phyloP scores from a whole-genome alignment of 1,140 invertebrate species.

The Pseudomyrmex pallidus region DNA sequence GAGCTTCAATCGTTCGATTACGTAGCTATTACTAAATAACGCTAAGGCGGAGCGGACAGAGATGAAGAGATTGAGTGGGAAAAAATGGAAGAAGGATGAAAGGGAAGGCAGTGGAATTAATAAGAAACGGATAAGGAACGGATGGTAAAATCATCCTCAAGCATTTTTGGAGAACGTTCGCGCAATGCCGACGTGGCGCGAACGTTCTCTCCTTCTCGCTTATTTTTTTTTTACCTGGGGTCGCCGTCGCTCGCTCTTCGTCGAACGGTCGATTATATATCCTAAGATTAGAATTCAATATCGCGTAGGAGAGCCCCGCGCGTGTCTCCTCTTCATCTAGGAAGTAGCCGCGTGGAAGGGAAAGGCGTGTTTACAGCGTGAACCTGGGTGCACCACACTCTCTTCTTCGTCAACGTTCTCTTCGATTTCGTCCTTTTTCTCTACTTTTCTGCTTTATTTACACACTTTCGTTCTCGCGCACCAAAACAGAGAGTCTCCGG shows the following conservation, averaged over 20 bases:
- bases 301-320: conserved; percentile 50
- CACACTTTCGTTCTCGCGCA: conserved; percentile 53
- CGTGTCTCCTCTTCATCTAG: conserved; percentile 45
- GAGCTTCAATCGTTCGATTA: conserved; percentile 39
- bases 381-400: conserved; percentile 28
- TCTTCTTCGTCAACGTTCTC: background rate
- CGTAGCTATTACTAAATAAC: conserved; percentile 38
- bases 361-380: conserved; percentile 60
- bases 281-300: conserved; percentile 56
- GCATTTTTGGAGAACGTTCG: conserved; percentile 11
- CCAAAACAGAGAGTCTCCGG: conserved; percentile 46
- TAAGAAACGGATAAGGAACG: conserved; percentile 10
- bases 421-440: background rate
- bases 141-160: conserved; percentile 13
- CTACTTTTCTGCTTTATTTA: conserved; percentile 27
- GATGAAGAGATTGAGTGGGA: conserved; percentile 38
- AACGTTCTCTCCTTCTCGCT: conserved; percentile 1
- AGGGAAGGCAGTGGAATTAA: conserved; percentile 14
- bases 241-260: conserved; percentile 12
- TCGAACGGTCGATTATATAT: conserved; percentile 27
- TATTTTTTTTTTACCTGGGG: background rate
- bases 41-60: conserved; percentile 50
- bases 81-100: conserved; percentile 2
- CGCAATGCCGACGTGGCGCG: background rate
- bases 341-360: conserved; percentile 51